Conservation (phyloP, 1,140 invertebrate genomes). For the Drosophila hydei region DNA sequence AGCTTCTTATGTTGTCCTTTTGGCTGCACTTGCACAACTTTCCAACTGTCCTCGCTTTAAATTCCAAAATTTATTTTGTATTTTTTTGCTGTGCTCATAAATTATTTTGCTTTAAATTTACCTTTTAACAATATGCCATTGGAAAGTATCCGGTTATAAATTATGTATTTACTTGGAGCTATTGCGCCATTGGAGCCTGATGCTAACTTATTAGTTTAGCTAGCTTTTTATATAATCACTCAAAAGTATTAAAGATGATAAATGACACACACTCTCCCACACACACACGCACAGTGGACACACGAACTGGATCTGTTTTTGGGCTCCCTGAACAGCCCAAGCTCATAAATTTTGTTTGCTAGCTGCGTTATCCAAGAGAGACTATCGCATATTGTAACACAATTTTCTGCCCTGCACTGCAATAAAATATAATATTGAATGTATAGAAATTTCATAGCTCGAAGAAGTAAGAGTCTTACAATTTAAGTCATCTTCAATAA, state of each 20-base stretch:
- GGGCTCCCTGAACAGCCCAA: not conserved
- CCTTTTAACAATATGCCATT: slow-evolving; percentile 35
- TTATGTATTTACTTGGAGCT: slow-evolving; percentile 59
- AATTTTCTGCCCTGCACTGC: slow-evolving; percentile 4
- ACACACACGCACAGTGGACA: not conserved
- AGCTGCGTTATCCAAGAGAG: not conserved
- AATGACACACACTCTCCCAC: slow-evolving; percentile 46
- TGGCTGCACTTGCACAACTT: too few relatives aligned
- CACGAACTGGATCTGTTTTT: slow-evolving; percentile 3
- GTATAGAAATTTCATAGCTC: not conserved
- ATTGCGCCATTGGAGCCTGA: slow-evolving; percentile 58
- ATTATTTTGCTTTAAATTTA: slow-evolving; percentile 26
- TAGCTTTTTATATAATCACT: slow-evolving; percentile 71
- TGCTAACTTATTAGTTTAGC: slow-evolving; percentile 71
- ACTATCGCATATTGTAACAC: slow-evolving; percentile 2
- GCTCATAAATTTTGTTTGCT: slow-evolving; percentile 62
- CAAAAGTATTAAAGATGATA: slow-evolving; percentile 77
- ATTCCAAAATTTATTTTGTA: slow-evolving; percentile 38
- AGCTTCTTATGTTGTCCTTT: not conserved
- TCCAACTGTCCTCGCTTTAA: slow-evolving; percentile 23
- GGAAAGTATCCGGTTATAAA: slow-evolving; percentile 34
- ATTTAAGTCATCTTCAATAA: not conserved
- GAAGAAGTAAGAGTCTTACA: not conserved
- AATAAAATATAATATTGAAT: not conserved
- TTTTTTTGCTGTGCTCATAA: slow-evolving; percentile 17